Evolutionary conservation across 92 coral and sea anemone species (phyloP).

Genomic region (Porites evermanni): DNA sequence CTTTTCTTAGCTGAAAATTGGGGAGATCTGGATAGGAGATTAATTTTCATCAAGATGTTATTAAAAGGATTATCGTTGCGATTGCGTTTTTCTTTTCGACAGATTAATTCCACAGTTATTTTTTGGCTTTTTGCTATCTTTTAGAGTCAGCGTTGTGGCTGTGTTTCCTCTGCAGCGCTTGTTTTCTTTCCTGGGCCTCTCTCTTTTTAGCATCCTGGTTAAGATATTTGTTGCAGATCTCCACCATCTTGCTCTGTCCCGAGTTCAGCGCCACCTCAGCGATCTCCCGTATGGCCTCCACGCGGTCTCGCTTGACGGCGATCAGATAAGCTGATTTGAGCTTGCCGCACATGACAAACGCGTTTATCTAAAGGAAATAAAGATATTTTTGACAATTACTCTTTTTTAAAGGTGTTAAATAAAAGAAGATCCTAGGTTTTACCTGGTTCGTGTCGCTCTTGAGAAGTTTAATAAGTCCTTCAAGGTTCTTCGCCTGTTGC

Average conservation of each 20-base stretch:
- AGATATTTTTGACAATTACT: not conserved
- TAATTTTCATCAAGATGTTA: too few species aligned
- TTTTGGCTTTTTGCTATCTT: not conserved
- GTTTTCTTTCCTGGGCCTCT: conserved; percentile 49
- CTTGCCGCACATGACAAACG: conserved; percentile 86
- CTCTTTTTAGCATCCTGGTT: conserved; percentile 67
- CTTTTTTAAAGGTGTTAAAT: too few species aligned
- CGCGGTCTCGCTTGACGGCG: conserved; percentile 87
- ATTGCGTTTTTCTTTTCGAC: too few species aligned
- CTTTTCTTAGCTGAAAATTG: too few species aligned
- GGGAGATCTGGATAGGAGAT: too few species aligned
- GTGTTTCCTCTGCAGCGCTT: conserved; percentile 9
- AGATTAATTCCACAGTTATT: not conserved
- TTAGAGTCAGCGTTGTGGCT: conserved; percentile 4
- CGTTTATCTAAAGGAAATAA: conserved; percentile 72
- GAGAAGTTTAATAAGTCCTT: conserved; percentile 83
- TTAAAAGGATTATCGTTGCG: too few species aligned
- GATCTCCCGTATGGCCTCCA: conserved; percentile 82
- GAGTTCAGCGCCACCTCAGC: conserved; percentile 85
- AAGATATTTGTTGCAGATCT: conserved; percentile 87
- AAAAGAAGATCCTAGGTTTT: not conserved
- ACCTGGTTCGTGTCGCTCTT: conserved; percentile 94
- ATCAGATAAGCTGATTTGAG: conserved; percentile 94
- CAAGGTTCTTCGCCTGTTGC: conserved; percentile 86
- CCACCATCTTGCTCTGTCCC: conserved; percentile 87